Evolutionary conservation across 2,888 invertebrate genomes (phyloP).

Genomic region (Epistrophe eligans): DNA sequence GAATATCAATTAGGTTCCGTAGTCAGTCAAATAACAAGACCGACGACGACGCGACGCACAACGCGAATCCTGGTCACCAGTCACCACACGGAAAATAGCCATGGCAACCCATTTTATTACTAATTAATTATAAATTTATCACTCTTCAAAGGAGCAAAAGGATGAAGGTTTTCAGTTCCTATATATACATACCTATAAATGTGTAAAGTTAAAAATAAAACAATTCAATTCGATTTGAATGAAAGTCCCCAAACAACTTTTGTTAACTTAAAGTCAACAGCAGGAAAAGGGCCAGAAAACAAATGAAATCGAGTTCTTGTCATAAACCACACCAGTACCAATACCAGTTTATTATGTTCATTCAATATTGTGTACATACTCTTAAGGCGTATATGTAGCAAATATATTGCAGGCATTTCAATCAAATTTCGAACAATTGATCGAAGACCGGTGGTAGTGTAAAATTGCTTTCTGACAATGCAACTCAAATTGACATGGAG

Average conservation of each 20-base stretch:
- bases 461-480: not conserved
- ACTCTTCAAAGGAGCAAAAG: not conserved
- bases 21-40: not conserved
- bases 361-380: not conserved
- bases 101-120: not conserved
- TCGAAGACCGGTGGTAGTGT: not conserved
- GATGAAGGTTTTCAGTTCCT: not conserved
- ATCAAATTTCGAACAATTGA: slow-evolving; percentile 1
- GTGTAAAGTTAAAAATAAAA: not conserved
- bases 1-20: slow-evolving; percentile 2
- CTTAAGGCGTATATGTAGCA: not conserved
- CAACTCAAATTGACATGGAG: not conserved
- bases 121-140: slow-evolving; percentile 1
- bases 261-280: not conserved
- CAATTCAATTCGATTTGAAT: not conserved
- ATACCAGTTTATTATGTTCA: not conserved
- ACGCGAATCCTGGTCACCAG: not conserved
- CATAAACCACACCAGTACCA: slow-evolving; percentile 1
- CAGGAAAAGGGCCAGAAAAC: not conserved
- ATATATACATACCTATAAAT: too few relatives aligned
- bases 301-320: not conserved
- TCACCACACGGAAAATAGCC: not conserved
- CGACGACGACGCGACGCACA: too few relatives aligned
- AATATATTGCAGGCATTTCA: not conserved
- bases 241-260: not conserved